A percentile compares a stretch with the other conserved stretches of the same genome.
Evolutionary conservation across 2,113 vertebrate species (phyloP).

Genomic region (Silurus asotus): DNA sequence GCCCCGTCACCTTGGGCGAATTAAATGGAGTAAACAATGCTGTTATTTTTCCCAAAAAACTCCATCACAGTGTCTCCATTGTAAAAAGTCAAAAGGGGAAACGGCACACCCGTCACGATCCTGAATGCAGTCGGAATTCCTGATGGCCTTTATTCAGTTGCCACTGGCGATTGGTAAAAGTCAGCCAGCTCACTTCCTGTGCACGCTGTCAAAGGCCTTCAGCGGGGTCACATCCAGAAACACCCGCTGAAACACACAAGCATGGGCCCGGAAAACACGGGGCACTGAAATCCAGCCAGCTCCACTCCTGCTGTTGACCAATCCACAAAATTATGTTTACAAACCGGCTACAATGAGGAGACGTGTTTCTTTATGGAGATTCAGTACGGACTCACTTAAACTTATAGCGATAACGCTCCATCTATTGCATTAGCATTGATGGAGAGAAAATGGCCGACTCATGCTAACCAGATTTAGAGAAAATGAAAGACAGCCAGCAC

Average conservation of each 20-base stretch:
- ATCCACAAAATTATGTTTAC: neutral
- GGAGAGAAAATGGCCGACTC: neutral
- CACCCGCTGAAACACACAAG: conserved; percentile 13
- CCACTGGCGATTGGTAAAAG: conserved; percentile 23
- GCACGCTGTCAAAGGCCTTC: conserved; percentile 20
- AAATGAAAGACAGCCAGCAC: neutral
- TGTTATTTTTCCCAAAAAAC: neutral
- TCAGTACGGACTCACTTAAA: neutral
- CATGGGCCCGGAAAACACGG: conserved; percentile 1
- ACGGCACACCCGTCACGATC: conserved; percentile 1
- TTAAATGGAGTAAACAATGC: neutral
- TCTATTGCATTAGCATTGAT: conserved; percentile 4
- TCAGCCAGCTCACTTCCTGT: conserved; percentile 24
- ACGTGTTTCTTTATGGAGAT: neutral
- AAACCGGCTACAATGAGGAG: neutral
- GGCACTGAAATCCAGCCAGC: neutral
- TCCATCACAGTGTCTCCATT: conserved; percentile 23
- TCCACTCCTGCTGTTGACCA: neutral
- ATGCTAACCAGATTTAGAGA: neutral
- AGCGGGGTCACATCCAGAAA: conserved; percentile 22
- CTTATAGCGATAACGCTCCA: no score
- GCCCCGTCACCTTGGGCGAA: neutral
- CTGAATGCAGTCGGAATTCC: conserved; percentile 31
- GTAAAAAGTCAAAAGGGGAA: neutral
- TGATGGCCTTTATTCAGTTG: conserved; percentile 29